Evolutionary conservation across 2,888 invertebrate species (phyloP), one percentile per base, ranked within the genome.

Genomic region (Tinea trinotella): DNA sequence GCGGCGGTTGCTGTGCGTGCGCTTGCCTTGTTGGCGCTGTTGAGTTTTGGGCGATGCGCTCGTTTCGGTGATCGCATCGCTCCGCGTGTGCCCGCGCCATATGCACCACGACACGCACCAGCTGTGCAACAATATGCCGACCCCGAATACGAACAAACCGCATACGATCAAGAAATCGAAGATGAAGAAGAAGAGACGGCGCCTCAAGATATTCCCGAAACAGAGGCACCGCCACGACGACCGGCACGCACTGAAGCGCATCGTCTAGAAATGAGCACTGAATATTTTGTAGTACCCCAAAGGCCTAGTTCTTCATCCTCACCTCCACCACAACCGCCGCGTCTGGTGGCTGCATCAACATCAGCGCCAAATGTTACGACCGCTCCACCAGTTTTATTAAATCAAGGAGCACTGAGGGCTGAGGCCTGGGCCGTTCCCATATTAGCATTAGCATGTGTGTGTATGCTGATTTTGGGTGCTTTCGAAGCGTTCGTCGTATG

Each of bases 361-460:
- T 61, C 72, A 60, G 59, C 67, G 62, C 57, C 69, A 67, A n/a
- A 61, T 65, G 15, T 61, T 68, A 10, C 65, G 64, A 34, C 70
- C 61, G 63, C 78, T 62, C 67, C 70, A 5, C 62, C 70, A 49
- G 61, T 63, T 55, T 66, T 69, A 54, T 66, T 71, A 6, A 70
- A 68, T 17, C 58, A 65, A 3, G 74, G 77, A 3, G 77, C 88
- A 53, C 74, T 92, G 52, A 87, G 94, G 54, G 87, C 91, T 60
- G 95, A 96, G 70, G 89, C 93, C 15, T 97, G 98, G 98, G 96
- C 96, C 34, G 90, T 96, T 60, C 96, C 97, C 1, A 90, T 97
- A 54, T 88, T 97, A 56, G 93, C 95, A 13, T 88, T 96, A 57
- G 93, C 96, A 55, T 92, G 93, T 34, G 88, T 94, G 22, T 93